These are phyloP conservation scores for Egretta garzetta DNA, from an alignment of 2,113 vertebrate species.

Conservation along the genomic window DNA sequence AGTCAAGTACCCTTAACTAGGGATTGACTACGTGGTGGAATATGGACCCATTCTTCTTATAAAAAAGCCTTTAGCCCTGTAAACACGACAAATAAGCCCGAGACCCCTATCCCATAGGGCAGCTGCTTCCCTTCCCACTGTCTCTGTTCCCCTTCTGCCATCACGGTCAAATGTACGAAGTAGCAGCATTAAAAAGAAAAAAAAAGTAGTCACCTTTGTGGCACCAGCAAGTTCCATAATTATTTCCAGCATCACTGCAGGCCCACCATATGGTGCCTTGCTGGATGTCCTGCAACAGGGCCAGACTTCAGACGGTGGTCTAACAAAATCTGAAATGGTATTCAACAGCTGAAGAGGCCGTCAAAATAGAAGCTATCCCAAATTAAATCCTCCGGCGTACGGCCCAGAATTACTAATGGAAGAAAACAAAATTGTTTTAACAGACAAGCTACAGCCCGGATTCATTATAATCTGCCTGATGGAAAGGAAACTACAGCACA, in stretches of 20 bases:
- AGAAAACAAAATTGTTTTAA: conserved; percentile 16
- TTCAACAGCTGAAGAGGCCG: neutral
- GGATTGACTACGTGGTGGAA: neutral
- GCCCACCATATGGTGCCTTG: neutral
- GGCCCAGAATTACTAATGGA: conserved; percentile 21
- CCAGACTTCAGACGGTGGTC: neutral
- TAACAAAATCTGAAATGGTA: neutral
- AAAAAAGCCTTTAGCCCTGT: neutral
- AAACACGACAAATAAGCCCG: neutral
- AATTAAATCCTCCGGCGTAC: neutral
- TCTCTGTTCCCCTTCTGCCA: neutral
- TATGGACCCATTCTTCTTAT: neutral
- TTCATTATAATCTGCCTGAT: neutral
- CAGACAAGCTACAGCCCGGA: conserved; percentile 20
- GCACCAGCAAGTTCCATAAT: neutral
- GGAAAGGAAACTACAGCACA: conserved; percentile 55
- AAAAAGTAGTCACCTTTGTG: neutral
- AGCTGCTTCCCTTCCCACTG: neutral
- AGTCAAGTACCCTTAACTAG: neutral
- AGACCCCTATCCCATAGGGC: neutral
- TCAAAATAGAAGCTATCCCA: conserved; percentile 3
- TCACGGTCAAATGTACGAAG: neutral
- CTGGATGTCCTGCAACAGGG: neutral
- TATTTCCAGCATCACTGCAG: neutral
- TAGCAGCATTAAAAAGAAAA: neutral